Conservation (phyloP, 2,113 vertebrate genomes). For the Cepphus grylle region DNA sequence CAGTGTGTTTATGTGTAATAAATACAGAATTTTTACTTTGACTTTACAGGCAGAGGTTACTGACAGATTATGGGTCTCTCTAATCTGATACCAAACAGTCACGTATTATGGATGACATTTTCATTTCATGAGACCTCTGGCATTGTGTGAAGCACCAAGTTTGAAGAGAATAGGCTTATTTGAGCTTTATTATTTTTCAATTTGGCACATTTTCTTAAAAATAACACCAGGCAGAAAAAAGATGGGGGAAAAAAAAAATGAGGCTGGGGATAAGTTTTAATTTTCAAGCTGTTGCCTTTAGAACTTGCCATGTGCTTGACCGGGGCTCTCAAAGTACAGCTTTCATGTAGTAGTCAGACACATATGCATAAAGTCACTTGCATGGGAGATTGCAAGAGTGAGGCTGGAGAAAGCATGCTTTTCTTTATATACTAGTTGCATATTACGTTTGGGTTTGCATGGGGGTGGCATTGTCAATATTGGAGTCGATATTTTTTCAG, state of each 20-base stretch:
- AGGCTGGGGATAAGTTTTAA: not conserved
- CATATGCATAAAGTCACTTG: not conserved
- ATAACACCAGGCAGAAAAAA: not conserved
- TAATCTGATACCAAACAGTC: not conserved
- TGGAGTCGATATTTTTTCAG: not conserved
- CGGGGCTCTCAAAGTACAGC: not conserved
- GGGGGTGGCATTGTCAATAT: rapidly evolving
- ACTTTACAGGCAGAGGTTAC: not conserved
- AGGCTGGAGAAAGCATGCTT: not conserved
- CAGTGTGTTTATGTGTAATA: not conserved
- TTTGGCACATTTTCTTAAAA: not conserved
- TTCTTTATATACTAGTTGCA: not conserved
- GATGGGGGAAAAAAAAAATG: not conserved
- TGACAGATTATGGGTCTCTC: not conserved
- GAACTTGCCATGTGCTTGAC: not conserved
- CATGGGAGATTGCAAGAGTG: not conserved
- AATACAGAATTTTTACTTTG: not conserved
- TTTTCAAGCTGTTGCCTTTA: not conserved
- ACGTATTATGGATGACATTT: not conserved
- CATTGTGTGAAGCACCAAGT: not conserved
- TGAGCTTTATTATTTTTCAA: not conserved
- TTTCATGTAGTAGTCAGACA: not conserved
- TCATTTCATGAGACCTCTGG: not conserved
- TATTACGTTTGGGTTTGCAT: not conserved
- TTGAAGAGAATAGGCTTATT: not conserved